Base-by-base conservation (phyloP, 2,888 invertebrate species). In the Synanthedon tipuliformis region DNA sequence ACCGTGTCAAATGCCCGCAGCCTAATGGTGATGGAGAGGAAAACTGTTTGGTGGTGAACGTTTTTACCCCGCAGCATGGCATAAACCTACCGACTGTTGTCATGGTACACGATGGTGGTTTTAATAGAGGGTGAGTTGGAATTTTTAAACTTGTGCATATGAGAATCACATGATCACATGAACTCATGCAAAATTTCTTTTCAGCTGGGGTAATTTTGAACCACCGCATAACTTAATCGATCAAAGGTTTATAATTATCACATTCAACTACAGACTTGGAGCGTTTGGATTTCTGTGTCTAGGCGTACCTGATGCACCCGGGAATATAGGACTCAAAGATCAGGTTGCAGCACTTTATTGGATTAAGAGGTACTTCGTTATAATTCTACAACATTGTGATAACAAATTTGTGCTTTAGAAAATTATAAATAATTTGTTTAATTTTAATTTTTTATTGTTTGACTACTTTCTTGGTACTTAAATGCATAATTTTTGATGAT, bases 21-120 rank as follows among this genome's bases (percentile, higher is more conserved):
- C 61, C 68, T 0, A 70, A 63, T 40, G 69, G 63, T 11, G 57
- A 63, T 0, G 83, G 82, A 3, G 73, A 73, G 45, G 81, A 83
- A 59, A 78, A 83, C 71, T 88, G 88, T 59, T 67, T 87, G 50
- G 81, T 81, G 45, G 59, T 84, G 27, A 88, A 87, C 60, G 75
- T 88, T 45, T 88, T 86, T 65, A 60, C 69, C 7, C 81, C 83
- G 1, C 67, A 66, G 50, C 55, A 60, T n/a, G 69, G 65, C 3
- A 52, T 59, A 3, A 48, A 51, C 10, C 61, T 63, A 50, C 77
- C 84, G 0, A 84, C 84, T 5, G 56, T 84, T 7, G 77, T 87
- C 12, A 63, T 82, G 12, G 71, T 89, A 27, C 89, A 89, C 57
- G 86, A 75, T n/a, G 89, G 89, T 16, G 72, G 73, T 41, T 88